Percentiles rank a stretch among this genome's conserved stretches.
Evolutionary conservation across 2,113 vertebrate genomes (phyloP).

Genomic region (Ploceus nigricollis): DNA sequence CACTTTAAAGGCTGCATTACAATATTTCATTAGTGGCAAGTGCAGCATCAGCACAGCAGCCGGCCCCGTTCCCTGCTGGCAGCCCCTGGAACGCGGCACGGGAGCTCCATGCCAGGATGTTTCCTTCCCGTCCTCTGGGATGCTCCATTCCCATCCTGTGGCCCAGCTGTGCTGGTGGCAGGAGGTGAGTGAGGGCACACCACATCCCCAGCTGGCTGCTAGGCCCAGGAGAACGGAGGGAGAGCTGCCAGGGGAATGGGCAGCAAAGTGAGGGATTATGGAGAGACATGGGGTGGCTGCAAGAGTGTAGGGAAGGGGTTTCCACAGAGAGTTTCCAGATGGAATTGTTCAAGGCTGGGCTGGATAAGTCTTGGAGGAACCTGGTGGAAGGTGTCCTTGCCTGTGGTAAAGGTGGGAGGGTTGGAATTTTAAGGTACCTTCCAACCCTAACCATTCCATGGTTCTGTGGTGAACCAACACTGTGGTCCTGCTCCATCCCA

Average conservation of each 20-base stretch:
- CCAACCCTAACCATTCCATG: neutral
- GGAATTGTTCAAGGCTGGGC: neutral
- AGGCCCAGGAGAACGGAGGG: accelerated
- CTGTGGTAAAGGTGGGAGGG: accelerated
- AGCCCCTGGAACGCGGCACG: accelerated
- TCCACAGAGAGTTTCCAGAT: neutral
- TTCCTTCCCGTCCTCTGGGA: accelerated
- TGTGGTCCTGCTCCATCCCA: neutral
- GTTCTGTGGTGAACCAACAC: neutral
- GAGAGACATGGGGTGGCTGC: neutral
- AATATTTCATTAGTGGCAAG: neutral
- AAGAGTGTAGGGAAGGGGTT: neutral
- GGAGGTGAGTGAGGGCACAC: neutral
- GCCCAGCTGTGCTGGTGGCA: neutral
- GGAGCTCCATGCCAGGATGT: neutral
- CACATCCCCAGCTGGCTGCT: neutral
- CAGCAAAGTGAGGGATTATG: neutral
- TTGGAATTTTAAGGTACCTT: neutral
- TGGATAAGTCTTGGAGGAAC: neutral
- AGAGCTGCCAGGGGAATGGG: neutral
- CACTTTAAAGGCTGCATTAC: neutral
- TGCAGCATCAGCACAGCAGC: conserved; percentile 2
- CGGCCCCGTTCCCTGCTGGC: accelerated
- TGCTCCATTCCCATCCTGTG: accelerated
- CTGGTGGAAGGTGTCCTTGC: neutral